Conservation (phyloP, 2,113 vertebrate genomes). For the Alligator mississippiensis region DNA sequence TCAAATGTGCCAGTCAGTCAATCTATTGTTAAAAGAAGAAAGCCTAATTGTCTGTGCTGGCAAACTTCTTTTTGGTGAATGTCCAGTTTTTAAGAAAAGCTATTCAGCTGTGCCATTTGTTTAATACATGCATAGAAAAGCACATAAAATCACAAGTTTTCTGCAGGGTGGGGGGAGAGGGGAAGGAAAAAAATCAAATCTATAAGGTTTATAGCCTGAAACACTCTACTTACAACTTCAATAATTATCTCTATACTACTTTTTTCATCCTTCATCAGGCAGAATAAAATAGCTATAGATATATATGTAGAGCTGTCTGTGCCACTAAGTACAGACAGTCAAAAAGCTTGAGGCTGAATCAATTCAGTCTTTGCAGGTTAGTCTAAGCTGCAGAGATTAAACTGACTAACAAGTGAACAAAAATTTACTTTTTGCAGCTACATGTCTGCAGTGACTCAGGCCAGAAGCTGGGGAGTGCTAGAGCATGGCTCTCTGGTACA, state of each 20-base stretch:
- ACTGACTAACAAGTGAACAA: too few relatives aligned
- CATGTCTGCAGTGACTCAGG: too few relatives aligned
- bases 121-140: slow-evolving; percentile 86
- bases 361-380: too few relatives aligned
- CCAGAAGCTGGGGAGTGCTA: too few relatives aligned
- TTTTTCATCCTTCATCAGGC: neutral
- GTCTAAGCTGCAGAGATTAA: too few relatives aligned
- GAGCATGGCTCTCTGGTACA: too few relatives aligned
- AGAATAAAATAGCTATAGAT: neutral
- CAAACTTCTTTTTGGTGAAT: slow-evolving; percentile 89
- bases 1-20: slow-evolving; percentile 89
- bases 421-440: too few relatives aligned
- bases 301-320: neutral
- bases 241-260: neutral
- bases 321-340: neutral
- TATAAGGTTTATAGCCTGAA: slow-evolving; percentile 54
- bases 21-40: slow-evolving; percentile 87
- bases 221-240: neutral
- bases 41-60: slow-evolving; percentile 88
- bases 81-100: slow-evolving; percentile 91
- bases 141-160: slow-evolving; percentile 83
- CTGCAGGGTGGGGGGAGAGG: neutral
- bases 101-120: slow-evolving; percentile 90
- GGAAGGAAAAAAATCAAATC: slow-evolving; percentile 49
- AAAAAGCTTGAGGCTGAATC: too few relatives aligned